A percentile compares a stretch with the other conserved stretches of the same genome.
Conservation (phyloP, 1,140 invertebrate species). For the Drosophila santomea region DNA sequence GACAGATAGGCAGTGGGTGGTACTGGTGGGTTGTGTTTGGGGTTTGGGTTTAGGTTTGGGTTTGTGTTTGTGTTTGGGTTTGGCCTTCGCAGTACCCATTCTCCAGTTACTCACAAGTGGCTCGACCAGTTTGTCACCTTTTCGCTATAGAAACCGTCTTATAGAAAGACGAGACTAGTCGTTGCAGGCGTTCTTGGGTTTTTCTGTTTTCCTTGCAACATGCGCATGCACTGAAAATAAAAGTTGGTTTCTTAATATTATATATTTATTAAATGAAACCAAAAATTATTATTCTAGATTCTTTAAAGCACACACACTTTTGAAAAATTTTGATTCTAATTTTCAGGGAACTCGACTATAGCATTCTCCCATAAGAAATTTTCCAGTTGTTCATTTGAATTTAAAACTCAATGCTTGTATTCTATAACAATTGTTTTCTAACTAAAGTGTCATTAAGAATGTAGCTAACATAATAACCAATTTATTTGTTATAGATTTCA, state of each 20-base stretch:
- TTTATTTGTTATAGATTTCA: too few species aligned
- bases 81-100: neutral
- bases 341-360: too few species aligned
- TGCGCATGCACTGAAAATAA: slow-evolving; percentile 4
- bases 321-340: too few species aligned
- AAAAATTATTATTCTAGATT: neutral
- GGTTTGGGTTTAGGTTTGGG: too few species aligned
- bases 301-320: too few species aligned
- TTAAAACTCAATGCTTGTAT: too few species aligned
- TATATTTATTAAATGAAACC: neutral
- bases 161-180: slow-evolving; percentile 23
- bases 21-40: neutral
- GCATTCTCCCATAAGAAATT: neutral
- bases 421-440: too few species aligned
- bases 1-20: slow-evolving; percentile 20
- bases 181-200: slow-evolving; percentile 9
- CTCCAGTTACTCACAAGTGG: slow-evolving; percentile 16
- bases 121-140: slow-evolving; percentile 75
- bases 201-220: neutral
- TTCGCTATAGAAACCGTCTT: slow-evolving; percentile 65
- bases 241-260: neutral
- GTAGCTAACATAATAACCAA: too few species aligned
- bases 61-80: neutral
- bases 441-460: too few species aligned
- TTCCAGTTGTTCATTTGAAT: too few species aligned